These are phyloP conservation scores for Centroberyx gerrardi DNA, from an alignment of 2,797 vertebrate species.

Conservation along the genomic window DNA sequence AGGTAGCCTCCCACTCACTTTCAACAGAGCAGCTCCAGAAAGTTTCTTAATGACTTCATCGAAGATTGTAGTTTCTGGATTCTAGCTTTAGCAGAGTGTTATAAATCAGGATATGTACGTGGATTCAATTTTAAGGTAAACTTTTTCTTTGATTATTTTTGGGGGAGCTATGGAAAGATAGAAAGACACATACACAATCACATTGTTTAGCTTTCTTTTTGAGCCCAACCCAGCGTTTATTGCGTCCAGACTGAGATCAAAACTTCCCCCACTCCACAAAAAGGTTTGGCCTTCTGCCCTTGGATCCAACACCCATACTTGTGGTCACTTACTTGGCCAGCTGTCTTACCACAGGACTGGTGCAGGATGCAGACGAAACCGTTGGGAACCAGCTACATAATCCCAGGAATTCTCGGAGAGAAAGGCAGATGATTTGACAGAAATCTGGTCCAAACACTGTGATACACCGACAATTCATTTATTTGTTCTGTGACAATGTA, in stretches of 20 bases:
- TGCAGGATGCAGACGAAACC: neutral
- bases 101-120: too few species aligned
- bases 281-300: neutral
- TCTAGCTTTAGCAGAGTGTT: slow-evolving; percentile 7
- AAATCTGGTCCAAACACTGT: slow-evolving; percentile 28
- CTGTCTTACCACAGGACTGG: neutral
- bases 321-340: neutral
- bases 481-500: slow-evolving; percentile 40
- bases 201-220: slow-evolving; percentile 14
- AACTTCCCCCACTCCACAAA: neutral
- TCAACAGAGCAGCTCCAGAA: slow-evolving; percentile 8
- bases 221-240: neutral
- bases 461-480: slow-evolving; percentile 46
- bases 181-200: slow-evolving; percentile 10
- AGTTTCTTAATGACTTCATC: neutral
- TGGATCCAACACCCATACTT: neutral
- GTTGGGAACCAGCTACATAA: neutral
- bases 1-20: too few species aligned
- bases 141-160: neutral
- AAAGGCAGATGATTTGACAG: slow-evolving; percentile 17
- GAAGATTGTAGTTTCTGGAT: neutral
- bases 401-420: neutral
- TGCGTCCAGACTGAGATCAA: slow-evolving; percentile 26
- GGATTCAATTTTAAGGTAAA: neutral
- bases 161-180: slow-evolving; percentile 8